Percentiles rank a stretch among this genome's conserved stretches.
phyloP scores from a whole-genome alignment of 2,888 invertebrate species.

The Drosophila vallismaia region DNA sequence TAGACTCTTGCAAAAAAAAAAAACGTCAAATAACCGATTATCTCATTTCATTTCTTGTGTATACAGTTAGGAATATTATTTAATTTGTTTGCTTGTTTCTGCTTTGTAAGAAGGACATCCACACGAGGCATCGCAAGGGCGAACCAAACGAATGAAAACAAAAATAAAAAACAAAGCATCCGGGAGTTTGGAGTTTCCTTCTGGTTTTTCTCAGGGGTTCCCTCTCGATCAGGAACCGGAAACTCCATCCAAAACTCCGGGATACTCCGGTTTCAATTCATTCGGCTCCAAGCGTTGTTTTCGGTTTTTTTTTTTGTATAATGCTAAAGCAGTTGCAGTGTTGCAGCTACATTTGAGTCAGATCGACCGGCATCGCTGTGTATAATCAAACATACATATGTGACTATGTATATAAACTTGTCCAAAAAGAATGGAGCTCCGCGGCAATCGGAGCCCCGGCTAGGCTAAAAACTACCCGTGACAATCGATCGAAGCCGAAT shows the following conservation, averaged over 20 bases:
- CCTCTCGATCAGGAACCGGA: slow-evolving; percentile 13
- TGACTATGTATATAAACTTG: slow-evolving; percentile 10
- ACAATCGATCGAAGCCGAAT: slow-evolving; percentile 3
- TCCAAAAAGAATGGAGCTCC: not conserved
- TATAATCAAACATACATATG: slow-evolving; percentile 4
- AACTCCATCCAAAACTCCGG: slow-evolving; percentile 19
- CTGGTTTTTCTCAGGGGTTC: slow-evolving; percentile 3
- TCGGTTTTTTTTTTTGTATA: not conserved
- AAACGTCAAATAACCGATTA: slow-evolving; percentile 41
- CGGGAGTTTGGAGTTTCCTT: not conserved
- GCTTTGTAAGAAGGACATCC: slow-evolving; percentile 32
- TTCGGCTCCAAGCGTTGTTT: slow-evolving; percentile 12
- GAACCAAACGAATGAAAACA: slow-evolving; percentile 5
- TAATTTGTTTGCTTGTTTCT: slow-evolving; percentile 21
- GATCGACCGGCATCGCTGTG: slow-evolving; percentile 20
- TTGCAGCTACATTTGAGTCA: slow-evolving; percentile 24
- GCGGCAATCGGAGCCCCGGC: not conserved
- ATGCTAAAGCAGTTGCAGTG: slow-evolving; percentile 24
- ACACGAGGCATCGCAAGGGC: slow-evolving; percentile 34
- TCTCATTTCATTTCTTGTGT: slow-evolving; percentile 42
- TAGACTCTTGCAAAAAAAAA: slow-evolving; percentile 31
- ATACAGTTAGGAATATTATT: slow-evolving; percentile 45
- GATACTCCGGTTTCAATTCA: slow-evolving; percentile 10
- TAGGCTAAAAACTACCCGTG: slow-evolving; percentile 16
- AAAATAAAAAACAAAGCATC: slow-evolving; percentile 6